Base-by-base conservation (phyloP, 92 coral and sea anemone species). In the Umimayanthus chanpuru region DNA sequence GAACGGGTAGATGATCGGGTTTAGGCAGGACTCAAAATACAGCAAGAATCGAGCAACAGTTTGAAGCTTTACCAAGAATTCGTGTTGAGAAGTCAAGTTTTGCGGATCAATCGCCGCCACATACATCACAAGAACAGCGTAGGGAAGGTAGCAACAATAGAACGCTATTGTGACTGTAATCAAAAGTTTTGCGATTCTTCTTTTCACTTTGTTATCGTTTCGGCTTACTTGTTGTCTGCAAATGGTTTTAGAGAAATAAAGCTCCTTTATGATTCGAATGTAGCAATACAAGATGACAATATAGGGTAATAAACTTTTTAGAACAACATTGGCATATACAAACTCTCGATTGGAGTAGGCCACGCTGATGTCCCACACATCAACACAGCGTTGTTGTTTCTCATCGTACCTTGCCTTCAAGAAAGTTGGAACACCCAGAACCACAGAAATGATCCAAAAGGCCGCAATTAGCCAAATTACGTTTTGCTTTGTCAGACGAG, bases 241-340 rank as follows among this genome's bases (percentile, higher is more conserved):
- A 72, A 72, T 72, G 26, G 76, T 26, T 72, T 72, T 72, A 7
- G 76, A 72, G 76, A 72, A 72, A 7, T 26, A 72, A 14, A 72
- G 76, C 5, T 72, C 76, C 8, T 25, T 72, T 7, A 72, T 72
- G 15, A 72, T 72, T 38, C 38, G 30, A 11, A 41, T 5, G 76
- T 72, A 72, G 76, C 76, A 72, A 38, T 25, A 72, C 38, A 72
- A 28, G 30, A 72, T 72, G 26, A 72, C 26, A 25, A 25, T 9
- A 14, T 72, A 72, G 23, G 76, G 76, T 11, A 72, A 26, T 26
- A 72, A 2, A 26, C 76, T 41, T 15, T 72, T 72, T 1, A 72
- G 36, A 23, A 72, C 16, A 72, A 72, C 76, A 30, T 23, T 72
- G 1, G 76, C 44, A 72, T 26, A 72, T 23, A 72, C 43, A 25